Evolutionary conservation across 2,888 invertebrate species (phyloP), one percentile per base, ranked within the genome.

Genomic region (Drosophila merina): DNA sequence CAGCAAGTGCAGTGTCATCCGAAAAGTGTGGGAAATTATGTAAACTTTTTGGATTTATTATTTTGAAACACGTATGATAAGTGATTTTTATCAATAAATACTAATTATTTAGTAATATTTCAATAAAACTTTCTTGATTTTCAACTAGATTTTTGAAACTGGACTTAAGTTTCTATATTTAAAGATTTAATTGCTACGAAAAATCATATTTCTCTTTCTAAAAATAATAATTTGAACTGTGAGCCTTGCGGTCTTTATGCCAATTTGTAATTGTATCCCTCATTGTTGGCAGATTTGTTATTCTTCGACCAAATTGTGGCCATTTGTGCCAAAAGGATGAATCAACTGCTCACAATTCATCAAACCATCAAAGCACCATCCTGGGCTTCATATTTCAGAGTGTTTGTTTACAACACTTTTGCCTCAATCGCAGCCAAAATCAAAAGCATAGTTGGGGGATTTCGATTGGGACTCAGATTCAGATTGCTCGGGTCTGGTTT

Each of bases 261-360:
- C 44, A 60, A 60, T 87, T 81, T 68, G 80, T 85, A 81, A 87
- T 68, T 54, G 59, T 57, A 80, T 55, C 57, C 77, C 28, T n/a
- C 38, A 8, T 45, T 38, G 25, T 12, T 20, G 0, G 14, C 9
- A 33, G 14, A 31, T 42, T 62, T 14, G 10, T 28, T 8, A 14
- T 10, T 20, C 44, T 20, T 20, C n/a, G 49, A 40, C 63, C 67
- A 67, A 78, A 79, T 72, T 83, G 81, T 88, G 73, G 78, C 67
- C 82, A 83, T 88, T 83, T 83, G 82, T 83, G 88, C 66, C 77
- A 88, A 83, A 79, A 68, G 54, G n/a, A 52, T 25, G 33, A 44
- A 30, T 40, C 10, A 48, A 33, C 36, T n/a, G 31, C 40, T 49
- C 42, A 40, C 40, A 70, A 28, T n/a, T 40, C 56, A 33, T 26